phyloP scores from a whole-genome alignment of 2,888 invertebrate genomes.

The Euzophera pinguis region DNA sequence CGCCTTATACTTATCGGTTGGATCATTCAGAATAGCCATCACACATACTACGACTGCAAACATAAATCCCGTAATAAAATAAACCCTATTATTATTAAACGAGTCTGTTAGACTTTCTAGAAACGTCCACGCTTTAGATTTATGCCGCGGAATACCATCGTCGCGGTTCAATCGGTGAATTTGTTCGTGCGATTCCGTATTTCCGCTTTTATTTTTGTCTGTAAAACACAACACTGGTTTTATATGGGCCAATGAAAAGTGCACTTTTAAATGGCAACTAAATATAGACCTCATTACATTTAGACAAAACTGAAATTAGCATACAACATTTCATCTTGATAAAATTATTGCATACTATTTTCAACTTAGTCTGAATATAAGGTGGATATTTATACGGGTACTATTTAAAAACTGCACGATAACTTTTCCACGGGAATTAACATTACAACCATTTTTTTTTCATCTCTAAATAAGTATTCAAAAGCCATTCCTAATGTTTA shows the following conservation, averaged over 20 bases:
- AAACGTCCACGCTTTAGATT: constrained; percentile 46
- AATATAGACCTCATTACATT: no score
- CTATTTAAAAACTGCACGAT: no score
- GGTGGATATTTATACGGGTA: no score
- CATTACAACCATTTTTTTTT: no score
- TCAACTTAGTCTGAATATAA: no score
- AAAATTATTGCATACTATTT: no score
- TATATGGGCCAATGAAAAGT: background rate
- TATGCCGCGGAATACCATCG: constrained; percentile 35
- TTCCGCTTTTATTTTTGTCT: constrained; percentile 53
- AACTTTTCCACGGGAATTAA: no score
- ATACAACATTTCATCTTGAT: no score
- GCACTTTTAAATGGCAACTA: no score
- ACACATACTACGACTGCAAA: constrained; percentile 30
- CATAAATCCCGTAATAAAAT: constrained; percentile 52
- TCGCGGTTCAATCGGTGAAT: constrained; percentile 62
- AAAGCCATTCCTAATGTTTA: no score
- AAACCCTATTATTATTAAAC: constrained; percentile 39
- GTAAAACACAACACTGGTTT: constrained; percentile 56
- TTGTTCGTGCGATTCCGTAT: constrained; percentile 33
- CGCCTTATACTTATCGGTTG: constrained; percentile 32
- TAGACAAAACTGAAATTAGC: no score
- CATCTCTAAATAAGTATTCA: no score
- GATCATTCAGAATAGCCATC: constrained; percentile 30
- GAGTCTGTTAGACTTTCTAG: constrained; percentile 51